Evolutionary conservation across 2,113 vertebrate genomes (phyloP), one percentile per base, ranked within the genome.

Genomic region (Sapayoa aenigma): DNA sequence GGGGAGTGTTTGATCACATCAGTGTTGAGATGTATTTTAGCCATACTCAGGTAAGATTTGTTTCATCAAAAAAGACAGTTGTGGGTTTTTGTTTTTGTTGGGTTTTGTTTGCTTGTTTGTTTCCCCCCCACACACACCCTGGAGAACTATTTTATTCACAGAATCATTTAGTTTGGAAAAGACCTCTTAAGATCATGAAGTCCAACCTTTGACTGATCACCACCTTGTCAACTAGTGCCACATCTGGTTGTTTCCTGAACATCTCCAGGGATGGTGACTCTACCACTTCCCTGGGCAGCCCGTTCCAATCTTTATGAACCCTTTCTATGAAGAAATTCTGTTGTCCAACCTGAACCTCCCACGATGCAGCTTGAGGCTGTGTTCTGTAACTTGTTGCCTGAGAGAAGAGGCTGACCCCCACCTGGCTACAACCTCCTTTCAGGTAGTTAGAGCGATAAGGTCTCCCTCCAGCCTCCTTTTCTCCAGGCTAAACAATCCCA

Each of bases 1-100:
- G 2, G 8, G 8, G 19, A 49, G 9, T 49, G 42, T 55, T 0
- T 0, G 24, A 9, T 76, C 14, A 30, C 22, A 46, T 20, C 6
- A 39, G 14, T 58, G 2, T 5, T 65, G 12, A 24, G 19, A 46
- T 30, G 2, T 56, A n/a, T 68, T 82, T 87, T 11, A 68, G 0
- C 19, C 11, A 5, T 44, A 30, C 21, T n/a, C 18, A 74, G 23
- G 3, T 30, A 66, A 74, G 12, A 49, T 78, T 59, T 59, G 0
- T 81, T 31, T 72, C 24, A 75, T 87, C 15, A 41, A 39, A 66
- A 89, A 87, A 50, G 25, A 10, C 10, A 11, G 3, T 14, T 58
- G 31, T n/a, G 19, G 31, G 14, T 74, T 62, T 46, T 19, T 21
- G 19, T 21, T 55, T 55, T 30, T 52, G 25, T 52, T n/a, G n/a